Conservation (phyloP, 1,140 invertebrate species). For the Acromyrmex heyeri region DNA sequence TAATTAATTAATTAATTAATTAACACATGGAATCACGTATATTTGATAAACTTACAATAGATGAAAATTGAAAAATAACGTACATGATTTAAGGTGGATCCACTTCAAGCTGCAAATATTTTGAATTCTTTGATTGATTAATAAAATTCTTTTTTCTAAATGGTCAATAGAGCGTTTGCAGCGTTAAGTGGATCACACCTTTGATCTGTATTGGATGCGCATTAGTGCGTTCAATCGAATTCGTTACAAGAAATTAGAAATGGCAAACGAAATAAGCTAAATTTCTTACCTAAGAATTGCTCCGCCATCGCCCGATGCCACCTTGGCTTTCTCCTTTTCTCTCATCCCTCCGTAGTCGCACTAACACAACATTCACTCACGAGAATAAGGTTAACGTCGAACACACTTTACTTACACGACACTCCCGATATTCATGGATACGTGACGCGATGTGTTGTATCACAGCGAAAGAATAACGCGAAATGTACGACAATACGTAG, state of each 20-base stretch:
- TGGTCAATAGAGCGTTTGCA: too few species aligned
- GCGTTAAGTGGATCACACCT: too few species aligned
- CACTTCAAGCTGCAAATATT: too few species aligned
- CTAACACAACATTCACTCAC: neutral
- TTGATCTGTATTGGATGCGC: too few species aligned
- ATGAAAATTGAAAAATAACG: too few species aligned
- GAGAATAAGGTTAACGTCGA: neutral
- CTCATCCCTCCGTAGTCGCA: neutral
- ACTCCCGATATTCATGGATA: neutral
- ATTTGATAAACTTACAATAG: too few species aligned
- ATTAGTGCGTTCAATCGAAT: too few species aligned
- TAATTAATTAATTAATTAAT: too few species aligned
- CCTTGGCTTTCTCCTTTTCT: neutral
- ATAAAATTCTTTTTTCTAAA: too few species aligned
- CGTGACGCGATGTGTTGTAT: neutral
- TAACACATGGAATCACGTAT: too few species aligned
- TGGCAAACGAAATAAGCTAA: neutral
- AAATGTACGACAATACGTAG: neutral
- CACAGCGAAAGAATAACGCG: neutral
- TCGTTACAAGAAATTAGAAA: neutral
- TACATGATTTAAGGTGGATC: too few species aligned
- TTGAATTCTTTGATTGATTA: too few species aligned
- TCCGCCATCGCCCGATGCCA: neutral
- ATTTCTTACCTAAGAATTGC: neutral
- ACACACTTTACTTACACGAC: neutral